Base-by-base conservation (phyloP, 53 echinoderm and acorn worm species). In the Stichopus horrens region DNA sequence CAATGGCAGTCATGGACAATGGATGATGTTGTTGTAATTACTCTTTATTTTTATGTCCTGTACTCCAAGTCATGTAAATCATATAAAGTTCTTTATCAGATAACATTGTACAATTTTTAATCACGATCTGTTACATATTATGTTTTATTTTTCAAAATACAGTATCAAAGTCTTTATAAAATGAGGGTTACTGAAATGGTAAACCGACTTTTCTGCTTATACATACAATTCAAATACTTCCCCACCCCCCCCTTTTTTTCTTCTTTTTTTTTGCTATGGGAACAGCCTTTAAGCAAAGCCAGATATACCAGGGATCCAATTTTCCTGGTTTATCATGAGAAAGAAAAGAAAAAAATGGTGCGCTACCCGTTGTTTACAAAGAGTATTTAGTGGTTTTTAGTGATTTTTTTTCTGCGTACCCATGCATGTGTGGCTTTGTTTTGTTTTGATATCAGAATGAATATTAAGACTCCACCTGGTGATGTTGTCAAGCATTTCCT, bases 401-500 rank as follows among this genome's bases (percentile, higher is more conserved):
- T 37, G 37, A 37, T 37, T 37, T 37, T 37, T 37, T 37, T 37
- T 37, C 37, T 37, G 37, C 37, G 37, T 37, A 37, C 37, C 71
- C 71, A 71, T 71, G n/a, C 71, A 71, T 71, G 71, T 7, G 19
- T 71, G 20, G 14, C 71, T 71, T 71, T 13, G 14, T 71, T 71
- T 13, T 16, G 18, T 18, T 71, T 71, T 71, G 18, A 20, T 71
- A 71, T 71, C 71, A 18, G 71, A 71, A 71, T 68, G 16, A 71
- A 16, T 71, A 71, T 71, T 20, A 71, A 71, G 19, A 71, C 14
- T 71, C 71, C 71, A 71, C 71, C 71, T 71, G 14, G 19, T 71
- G 71, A 71, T 71, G n/a, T 71, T 18, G 6, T 71, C 71, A 71
- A 71, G 71, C 71, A 71, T 71, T 71, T 71, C 71, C 71, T 71